Evolutionary conservation across 1,140 invertebrate genomes (phyloP).

Genomic region (Paramacrobiotus metropolitanus): DNA sequence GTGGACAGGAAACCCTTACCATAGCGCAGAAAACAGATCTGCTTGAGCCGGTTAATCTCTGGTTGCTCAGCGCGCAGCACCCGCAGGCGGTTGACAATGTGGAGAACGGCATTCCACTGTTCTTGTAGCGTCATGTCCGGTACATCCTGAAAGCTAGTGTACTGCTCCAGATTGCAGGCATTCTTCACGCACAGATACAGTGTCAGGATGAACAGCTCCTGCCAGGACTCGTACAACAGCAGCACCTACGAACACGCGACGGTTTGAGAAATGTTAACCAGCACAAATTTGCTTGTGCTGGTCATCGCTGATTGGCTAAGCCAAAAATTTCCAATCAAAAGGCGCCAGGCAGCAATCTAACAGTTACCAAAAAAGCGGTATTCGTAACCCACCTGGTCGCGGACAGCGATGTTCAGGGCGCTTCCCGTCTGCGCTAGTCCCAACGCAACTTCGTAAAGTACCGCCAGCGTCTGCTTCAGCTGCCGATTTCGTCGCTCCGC

Average conservation of each 20-base stretch:
- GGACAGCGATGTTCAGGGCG: background rate
- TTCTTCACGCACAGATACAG: background rate
- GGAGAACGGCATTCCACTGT: background rate
- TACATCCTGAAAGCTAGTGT: background rate
- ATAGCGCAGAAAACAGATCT: background rate
- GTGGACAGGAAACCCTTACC: background rate
- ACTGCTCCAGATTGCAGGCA: background rate
- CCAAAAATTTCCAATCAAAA: background rate
- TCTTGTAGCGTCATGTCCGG: background rate
- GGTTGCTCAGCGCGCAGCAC: background rate
- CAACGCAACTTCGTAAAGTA: background rate
- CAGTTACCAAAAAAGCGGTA: background rate
- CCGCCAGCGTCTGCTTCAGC: background rate
- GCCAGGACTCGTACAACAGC: conserved; percentile 4
- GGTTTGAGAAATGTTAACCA: background rate
- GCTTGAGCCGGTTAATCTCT: background rate
- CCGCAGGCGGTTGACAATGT: background rate
- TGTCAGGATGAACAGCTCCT: background rate
- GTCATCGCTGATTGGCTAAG: background rate
- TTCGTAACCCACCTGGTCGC: background rate
- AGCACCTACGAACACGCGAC: background rate
- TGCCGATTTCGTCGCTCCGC: background rate
- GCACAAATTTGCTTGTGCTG: background rate
- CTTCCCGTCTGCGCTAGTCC: background rate
- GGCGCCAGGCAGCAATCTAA: background rate